phyloP scores from a whole-genome alignment of 2,888 invertebrate species.

The Ypsolopha scabrella region DNA sequence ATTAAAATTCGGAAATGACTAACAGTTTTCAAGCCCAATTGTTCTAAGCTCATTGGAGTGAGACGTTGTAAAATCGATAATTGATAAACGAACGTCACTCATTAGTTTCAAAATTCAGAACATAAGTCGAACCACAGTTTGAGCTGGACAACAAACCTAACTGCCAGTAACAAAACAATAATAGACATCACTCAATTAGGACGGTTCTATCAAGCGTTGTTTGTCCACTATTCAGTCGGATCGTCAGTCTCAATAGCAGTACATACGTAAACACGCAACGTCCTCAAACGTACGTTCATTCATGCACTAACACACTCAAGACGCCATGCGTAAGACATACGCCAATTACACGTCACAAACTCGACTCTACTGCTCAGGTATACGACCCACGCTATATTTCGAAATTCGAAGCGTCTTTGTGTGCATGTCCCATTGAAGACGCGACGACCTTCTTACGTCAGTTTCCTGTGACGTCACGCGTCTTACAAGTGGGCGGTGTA shows the following conservation, averaged over 20 bases:
- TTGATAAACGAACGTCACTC: constrained; percentile 17
- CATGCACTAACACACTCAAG: constrained; percentile 25
- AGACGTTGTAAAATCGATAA: constrained; percentile 34
- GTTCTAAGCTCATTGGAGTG: constrained; percentile 46
- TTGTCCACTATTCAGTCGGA: constrained; percentile 32
- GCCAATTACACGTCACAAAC: constrained; percentile 12
- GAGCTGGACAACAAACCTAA: not conserved
- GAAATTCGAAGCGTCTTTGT: constrained; percentile 19
- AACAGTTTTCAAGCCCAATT: constrained; percentile 49
- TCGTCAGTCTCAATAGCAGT: constrained; percentile 49
- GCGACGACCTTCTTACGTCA: constrained; percentile 48
- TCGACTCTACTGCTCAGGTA: not conserved
- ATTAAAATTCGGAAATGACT: constrained; percentile 66
- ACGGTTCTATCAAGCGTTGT: constrained; percentile 31
- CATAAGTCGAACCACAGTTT: not conserved
- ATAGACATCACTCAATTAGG: constrained; percentile 48
- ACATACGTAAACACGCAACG: constrained; percentile 30
- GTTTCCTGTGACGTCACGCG: constrained; percentile 51
- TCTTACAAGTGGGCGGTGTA: constrained; percentile 48
- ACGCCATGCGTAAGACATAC: not conserved
- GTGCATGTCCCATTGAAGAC: constrained; percentile 58
- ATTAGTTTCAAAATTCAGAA: not conserved
- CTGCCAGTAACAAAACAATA: constrained; percentile 28
- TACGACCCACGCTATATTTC: not conserved
- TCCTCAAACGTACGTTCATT: constrained; percentile 50